These are phyloP conservation scores for Cervus canadensis DNA, from an alignment of 2,113 vertebrate species.

Conservation along the genomic window DNA sequence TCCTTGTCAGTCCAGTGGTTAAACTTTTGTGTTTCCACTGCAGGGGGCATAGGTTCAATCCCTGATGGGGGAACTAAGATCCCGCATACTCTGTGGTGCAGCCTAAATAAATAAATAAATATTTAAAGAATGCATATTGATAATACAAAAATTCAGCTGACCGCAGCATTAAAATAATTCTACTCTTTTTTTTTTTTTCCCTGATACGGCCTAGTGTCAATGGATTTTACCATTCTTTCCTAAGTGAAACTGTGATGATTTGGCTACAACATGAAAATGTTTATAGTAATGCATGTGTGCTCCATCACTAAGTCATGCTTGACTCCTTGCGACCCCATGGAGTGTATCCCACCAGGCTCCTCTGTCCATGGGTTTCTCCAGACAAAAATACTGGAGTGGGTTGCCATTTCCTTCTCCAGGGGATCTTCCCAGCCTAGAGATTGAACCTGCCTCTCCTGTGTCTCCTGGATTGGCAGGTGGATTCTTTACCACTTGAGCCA, in stretches of 20 bases:
- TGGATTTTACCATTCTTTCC: background rate
- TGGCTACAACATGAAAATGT: background rate
- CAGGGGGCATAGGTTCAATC: background rate
- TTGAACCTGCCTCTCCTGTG: rapidly evolving
- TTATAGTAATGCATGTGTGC: background rate
- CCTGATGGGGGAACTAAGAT: background rate
- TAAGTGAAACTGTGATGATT: background rate
- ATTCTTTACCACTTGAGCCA: background rate
- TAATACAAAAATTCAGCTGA: background rate
- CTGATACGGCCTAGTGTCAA: background rate
- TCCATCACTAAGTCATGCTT: background rate
- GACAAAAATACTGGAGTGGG: background rate
- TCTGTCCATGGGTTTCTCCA: background rate
- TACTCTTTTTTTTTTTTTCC: background rate
- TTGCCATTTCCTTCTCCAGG: background rate
- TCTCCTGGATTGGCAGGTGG: background rate
- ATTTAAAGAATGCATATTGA: background rate
- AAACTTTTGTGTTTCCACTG: background rate
- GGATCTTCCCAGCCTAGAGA: background rate
- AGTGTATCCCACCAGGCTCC: background rate
- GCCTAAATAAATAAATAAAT: background rate
- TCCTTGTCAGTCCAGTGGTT: background rate
- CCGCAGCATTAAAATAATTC: rapidly evolving
- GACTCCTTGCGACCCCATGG: background rate
- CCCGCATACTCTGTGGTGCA: background rate